Evolutionary conservation across 2,888 invertebrate species (phyloP), one percentile per base, ranked within the genome.

Genomic region (Globia sparganii): DNA sequence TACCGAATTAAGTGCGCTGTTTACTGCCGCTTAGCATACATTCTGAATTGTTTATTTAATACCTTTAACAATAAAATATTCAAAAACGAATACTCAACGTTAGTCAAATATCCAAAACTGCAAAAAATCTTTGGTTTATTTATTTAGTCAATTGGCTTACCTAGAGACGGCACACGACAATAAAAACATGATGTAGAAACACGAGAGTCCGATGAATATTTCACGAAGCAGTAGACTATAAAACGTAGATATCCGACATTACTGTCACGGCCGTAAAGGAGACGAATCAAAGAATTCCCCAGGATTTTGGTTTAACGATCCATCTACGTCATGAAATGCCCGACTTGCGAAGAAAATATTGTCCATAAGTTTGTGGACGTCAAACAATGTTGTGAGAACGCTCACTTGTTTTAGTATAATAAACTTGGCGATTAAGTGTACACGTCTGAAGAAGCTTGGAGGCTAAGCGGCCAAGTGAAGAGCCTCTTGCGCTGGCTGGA

Each of bases 401-500:
- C 69, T 75, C 67, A 79, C 84, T 78, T 75, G 72, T 66, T 81
- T 68, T 68, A 67, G 75, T 72, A 81, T 81, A 81, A 84, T 86
- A 87, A 80, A 81, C 78, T 81, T 78, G 53, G 68, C 75, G 83
- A 87, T 88, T 83, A 87, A 83, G 78, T 78, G 77, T 85, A 79
- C 78, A 65, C 81, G 79, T 77, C 74, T 86, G 75, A 62, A 81
- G 83, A 56, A 74, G 78, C 82, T 78, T n/a, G 79, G 56, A 71
- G 86, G 76, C 79, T 89, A 89, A 89, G 84, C 89, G 86, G 78
- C 80, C 81, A 80, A 88, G 87, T 88, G 86, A 80, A 88, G 88
- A 79, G 87, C 56, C 87, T 76, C 84, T 88, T 68, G 67, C 67
- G 74, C 67, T 71, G 68, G 77, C 81, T 79, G 84, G 85, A 84